Evolutionary conservation across 1,140 invertebrate genomes (phyloP), one percentile per base, ranked within the genome.

Genomic region (Drosophila virilis): DNA sequence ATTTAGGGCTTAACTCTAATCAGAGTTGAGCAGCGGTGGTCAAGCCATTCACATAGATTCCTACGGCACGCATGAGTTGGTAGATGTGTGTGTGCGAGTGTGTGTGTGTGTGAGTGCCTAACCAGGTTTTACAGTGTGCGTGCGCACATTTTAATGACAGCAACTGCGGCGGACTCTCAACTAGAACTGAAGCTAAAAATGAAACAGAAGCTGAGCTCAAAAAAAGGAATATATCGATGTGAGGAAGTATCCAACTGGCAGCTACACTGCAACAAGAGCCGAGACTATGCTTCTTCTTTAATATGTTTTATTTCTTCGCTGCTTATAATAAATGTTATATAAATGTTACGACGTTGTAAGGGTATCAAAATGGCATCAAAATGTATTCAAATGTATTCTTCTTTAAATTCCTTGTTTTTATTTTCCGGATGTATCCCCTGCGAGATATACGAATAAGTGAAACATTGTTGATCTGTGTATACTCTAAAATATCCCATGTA

Each of bases 1-100:
- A 88, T 88, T 89, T 80, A 66, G 71, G 80, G 84, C 84, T 88
- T 88, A 88, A 74, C 74, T 89, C 77, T 89, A 88, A 88, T 88
- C 84, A 88, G 89, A 80, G 73, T 80, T 77, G 73, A 88, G 78
- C 76, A 85, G 75, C 78, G 46, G 58, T 38, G 17, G 33, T 33
- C 33, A 37, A 54, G 33, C 12, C 6, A 28, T 54, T 9, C 51
- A 54, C 35, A 40, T 54, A 52, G 55, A 82, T 65, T 82, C 83
- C 67, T 83, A 79, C 73, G 54, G 54, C 45, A 28, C 15, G 17
- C 50, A 15, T 15, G 32, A 6, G 52, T 6, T 5, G 8, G n/a
- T 38, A 8, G 13, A 5, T 60, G 51, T 46, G 6, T 57, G 12
- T 38, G 13, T 52, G 33, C 7, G 54, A 37, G 15, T 35, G 57